Evolutionary conservation across 2,888 invertebrate species (phyloP).

Genomic region (Coenonympha glycerion): DNA sequence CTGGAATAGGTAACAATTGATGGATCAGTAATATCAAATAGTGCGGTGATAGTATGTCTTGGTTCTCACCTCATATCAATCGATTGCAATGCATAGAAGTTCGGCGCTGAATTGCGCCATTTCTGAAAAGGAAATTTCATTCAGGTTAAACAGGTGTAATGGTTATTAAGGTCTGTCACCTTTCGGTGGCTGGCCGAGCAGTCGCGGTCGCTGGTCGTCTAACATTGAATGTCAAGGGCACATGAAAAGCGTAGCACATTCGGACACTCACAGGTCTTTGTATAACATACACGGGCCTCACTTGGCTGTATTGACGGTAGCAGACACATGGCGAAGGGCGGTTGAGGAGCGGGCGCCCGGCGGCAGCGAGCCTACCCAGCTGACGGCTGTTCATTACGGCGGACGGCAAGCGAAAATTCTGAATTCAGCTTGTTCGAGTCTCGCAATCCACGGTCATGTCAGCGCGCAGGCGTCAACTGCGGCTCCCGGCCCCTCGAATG

Average conservation of each 20-base stretch:
- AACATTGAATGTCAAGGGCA: constrained; percentile 1
- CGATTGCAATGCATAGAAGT: constrained; percentile 65
- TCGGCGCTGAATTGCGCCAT: constrained; percentile 69
- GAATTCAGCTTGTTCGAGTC: constrained; percentile 49
- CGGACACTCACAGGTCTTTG: constrained; percentile 61
- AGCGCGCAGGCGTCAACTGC: constrained; percentile 66
- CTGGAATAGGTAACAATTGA: neutral
- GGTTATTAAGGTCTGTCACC: neutral
- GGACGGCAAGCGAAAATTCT: constrained; percentile 32
- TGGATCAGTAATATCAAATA: constrained; percentile 1
- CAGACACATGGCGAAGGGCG: constrained; percentile 45
- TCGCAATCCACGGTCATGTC: constrained; percentile 35
- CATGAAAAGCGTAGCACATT: constrained; percentile 36
- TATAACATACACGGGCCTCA: constrained; percentile 67
- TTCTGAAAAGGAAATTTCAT: constrained; percentile 54
- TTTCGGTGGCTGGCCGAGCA: neutral
- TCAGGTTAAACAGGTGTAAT: neutral
- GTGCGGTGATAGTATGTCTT: too few relatives aligned
- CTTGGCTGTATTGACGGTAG: constrained; percentile 62
- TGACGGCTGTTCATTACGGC: constrained; percentile 59
- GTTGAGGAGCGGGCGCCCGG: constrained; percentile 36
- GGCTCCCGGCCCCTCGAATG: constrained; percentile 39
- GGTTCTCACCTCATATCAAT: constrained; percentile 63
- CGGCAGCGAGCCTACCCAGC: constrained; percentile 51
- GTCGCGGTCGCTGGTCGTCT: constrained; percentile 1